Conservation (phyloP, 1,140 invertebrate genomes). For the Zaprionus inermis region DNA sequence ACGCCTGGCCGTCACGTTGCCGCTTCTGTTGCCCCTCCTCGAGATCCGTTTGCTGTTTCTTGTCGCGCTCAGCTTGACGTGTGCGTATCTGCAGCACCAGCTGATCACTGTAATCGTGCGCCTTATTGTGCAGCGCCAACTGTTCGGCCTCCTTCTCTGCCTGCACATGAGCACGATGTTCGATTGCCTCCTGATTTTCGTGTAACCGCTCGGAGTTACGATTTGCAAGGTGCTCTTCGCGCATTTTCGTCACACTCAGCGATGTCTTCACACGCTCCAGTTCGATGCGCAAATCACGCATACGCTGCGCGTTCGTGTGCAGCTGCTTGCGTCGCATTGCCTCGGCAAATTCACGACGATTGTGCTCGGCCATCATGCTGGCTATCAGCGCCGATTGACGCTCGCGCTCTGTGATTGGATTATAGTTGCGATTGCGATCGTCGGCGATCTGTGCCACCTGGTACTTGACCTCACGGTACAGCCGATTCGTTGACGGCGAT, state of each 20-base stretch:
- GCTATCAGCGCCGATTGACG: constrained; percentile 29
- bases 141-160: constrained; percentile 41
- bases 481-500: constrained; percentile 7
- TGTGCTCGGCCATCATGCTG: constrained; percentile 34
- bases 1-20: constrained; percentile 6
- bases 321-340: constrained; percentile 43
- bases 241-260: constrained; percentile 39
- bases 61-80: not conserved
- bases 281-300: constrained; percentile 52
- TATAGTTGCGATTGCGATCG: constrained; percentile 40
- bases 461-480: constrained; percentile 45
- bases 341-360: constrained; percentile 38
- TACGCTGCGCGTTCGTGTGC: constrained; percentile 29
- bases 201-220: not conserved
- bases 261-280: constrained; percentile 54
- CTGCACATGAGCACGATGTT: constrained; percentile 16
- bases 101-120: constrained; percentile 20
- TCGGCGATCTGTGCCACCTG: constrained; percentile 63
- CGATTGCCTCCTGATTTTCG: constrained; percentile 42
- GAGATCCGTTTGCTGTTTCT: not conserved
- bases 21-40: constrained; percentile 53
- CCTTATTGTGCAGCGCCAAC: constrained; percentile 32
- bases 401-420: constrained; percentile 37
- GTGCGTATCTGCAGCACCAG: constrained; percentile 52
- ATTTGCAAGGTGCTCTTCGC: not conserved